phyloP scores from a whole-genome alignment of 2,888 invertebrate species.

The Archaeoteleia sp. region DNA sequence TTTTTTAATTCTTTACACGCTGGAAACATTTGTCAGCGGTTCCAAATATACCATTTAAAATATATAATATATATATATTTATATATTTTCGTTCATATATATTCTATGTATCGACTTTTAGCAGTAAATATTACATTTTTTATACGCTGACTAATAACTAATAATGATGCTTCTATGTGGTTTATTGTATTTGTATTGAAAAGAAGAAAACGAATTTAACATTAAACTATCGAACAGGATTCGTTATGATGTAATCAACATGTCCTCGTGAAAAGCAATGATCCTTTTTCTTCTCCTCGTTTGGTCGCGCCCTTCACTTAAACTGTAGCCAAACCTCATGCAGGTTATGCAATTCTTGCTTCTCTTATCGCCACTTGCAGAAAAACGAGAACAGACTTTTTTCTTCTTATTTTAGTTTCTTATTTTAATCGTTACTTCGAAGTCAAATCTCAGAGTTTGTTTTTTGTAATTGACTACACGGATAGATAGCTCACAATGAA shows the following conservation, averaged over 20 bases:
- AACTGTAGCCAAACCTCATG: slow-evolving; percentile 18
- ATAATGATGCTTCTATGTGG: slow-evolving; percentile 63
- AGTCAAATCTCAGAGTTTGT: background rate
- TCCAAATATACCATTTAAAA: slow-evolving; percentile 69
- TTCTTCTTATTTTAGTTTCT: background rate
- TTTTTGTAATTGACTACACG: too few species aligned
- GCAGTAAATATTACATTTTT: slow-evolving; percentile 68
- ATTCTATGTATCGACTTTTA: slow-evolving; percentile 60
- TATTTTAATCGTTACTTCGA: background rate
- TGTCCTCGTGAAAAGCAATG: slow-evolving; percentile 32
- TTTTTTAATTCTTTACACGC: slow-evolving; percentile 53
- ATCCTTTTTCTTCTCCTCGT: slow-evolving; percentile 35
- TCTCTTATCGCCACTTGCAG: slow-evolving; percentile 7
- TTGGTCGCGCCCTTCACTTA: slow-evolving; percentile 35
- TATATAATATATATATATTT: slow-evolving; percentile 59
- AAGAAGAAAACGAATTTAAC: slow-evolving; percentile 30
- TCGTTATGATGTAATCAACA: slow-evolving; percentile 36
- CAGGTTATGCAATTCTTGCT: slow-evolving; percentile 25
- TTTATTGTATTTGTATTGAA: slow-evolving; percentile 48
- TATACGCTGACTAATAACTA: slow-evolving; percentile 71
- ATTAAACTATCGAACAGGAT: slow-evolving; percentile 39
- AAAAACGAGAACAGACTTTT: too few species aligned
- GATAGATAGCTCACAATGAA: too few species aligned
- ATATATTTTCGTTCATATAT: slow-evolving; percentile 56
- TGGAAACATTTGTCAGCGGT: slow-evolving; percentile 62